Evolutionary conservation across 1,140 invertebrate genomes (phyloP), one percentile per base, ranked within the genome.

Genomic region (Battus philenor): DNA sequence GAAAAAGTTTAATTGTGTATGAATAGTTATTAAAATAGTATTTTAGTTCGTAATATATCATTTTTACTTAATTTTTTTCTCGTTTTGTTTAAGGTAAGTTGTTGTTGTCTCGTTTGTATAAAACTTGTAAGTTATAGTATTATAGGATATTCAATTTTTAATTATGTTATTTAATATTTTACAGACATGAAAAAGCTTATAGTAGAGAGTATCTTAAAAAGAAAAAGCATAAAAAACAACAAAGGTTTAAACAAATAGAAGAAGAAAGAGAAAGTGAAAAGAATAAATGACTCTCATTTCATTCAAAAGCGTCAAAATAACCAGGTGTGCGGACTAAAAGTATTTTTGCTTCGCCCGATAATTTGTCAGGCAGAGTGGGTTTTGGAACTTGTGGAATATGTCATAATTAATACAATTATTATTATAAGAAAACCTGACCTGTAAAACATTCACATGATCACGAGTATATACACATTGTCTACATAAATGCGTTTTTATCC

Each of bases 341-440:
- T 86, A 98, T 98, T 86, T 98, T 99, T 89, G 97, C 97, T 8
- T 97, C 97, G 8, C 96, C 97, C 1, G 97, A 98, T 59, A 94
- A 94, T 57, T 92, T 96, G 1, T 92, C 93, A 64, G 97, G 97
- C 0, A 87, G 95, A 79, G 97, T 98, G 1, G 97, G 97, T 8
- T 97, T 98, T 46, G 97, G 97, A 7, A 98, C 97, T 4, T 98
- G 97, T 87, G 97, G 97, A 12, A 95, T 97, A 15, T 94, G n/a
- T n/a, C n/a, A n/a, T n/a, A n/a, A n/a, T n/a, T n/a, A n/a, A n/a
- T n/a, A n/a, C n/a, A n/a, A n/a, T n/a, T n/a, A n/a, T n/a, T n/a
- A n/a, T n/a, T n/a, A n/a, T n/a, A n/a, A n/a, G n/a, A n/a, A n/a
- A n/a, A n/a, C n/a, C n/a, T n/a, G n/a, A n/a, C n/a, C n/a, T n/a